Base-by-base conservation (phyloP, 2,888 invertebrate species). In the Dusona sp. region DNA sequence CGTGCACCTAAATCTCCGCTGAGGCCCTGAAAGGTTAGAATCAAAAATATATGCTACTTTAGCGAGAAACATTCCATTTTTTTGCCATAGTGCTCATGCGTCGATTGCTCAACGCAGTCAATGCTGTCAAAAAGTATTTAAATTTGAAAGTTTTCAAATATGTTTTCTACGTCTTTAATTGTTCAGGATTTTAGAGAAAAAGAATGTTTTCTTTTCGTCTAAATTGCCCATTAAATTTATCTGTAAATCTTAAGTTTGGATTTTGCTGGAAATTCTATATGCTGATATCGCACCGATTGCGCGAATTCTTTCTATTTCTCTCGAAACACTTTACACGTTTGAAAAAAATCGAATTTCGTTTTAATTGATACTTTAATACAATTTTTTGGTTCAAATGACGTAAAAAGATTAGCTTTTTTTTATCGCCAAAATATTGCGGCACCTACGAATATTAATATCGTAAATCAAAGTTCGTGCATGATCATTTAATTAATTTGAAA, bases 1-100 rank as follows among this genome's bases (percentile, higher is more conserved):
- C 97, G 96, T 36, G 96, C 96, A 22, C 96, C 96, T 89, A 98
- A 95, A 90, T 97, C 97, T 88, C 97, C 97, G 92, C 96, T 97
- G 87, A 98, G 95, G 88, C 97, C 97, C 98, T 98, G 94, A 6
- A 87, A 75, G 45, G 33, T 77, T 70, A 61, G 61, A 61, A 57
- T 29, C 25, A 57, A 61, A 61, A 61, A 81, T 29, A 13, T 25
- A 42, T 61, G 19, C 29, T 7, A 51, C 25, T 11, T 22, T 16
- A 42, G 42, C 33, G 57, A 0, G n/a, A 11, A 57, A 29, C 38
- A 25, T n/a, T 70, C 70, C 36, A 42, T 67, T 22, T 57, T 9
- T 16, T 45, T 48, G 19, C 7, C 42, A 4, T 1, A 48, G 25
- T 7, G 22, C n/a, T n/a, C 1, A 42, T n/a, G 9, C 68, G 25